Percentiles rank a stretch among this genome's conserved stretches.
phyloP scores from a whole-genome alignment of 2,888 invertebrate genomes.

The Plemyria rubiginata region DNA sequence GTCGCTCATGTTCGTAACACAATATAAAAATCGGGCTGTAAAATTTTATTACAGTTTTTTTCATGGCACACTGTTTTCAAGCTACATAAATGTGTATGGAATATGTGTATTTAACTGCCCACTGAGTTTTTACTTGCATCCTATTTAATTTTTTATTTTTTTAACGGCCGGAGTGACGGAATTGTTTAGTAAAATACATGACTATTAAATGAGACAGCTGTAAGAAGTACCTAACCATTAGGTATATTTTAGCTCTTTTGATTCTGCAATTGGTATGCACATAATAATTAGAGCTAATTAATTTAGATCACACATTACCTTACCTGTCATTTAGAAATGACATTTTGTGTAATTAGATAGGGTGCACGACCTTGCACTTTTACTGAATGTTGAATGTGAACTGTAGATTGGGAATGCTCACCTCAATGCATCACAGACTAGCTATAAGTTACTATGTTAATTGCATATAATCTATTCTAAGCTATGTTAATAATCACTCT shows the following conservation, averaged over 20 bases:
- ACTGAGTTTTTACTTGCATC: too few species aligned
- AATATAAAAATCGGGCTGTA: too few species aligned
- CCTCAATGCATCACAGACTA: conserved; percentile 24
- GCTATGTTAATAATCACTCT: conserved; percentile 3
- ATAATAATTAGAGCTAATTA: conserved; percentile 5
- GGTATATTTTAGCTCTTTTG: not conserved
- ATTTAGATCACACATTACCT: conserved; percentile 24
- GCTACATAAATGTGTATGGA: too few species aligned
- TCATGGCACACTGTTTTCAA: too few species aligned
- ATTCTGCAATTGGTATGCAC: conserved; percentile 8
- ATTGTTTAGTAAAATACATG: too few species aligned
- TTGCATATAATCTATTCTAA: conserved; percentile 3
- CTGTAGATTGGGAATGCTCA: conserved; percentile 73
- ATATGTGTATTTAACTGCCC: too few species aligned
- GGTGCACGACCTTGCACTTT: conserved; percentile 51
- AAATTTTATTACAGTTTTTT: too few species aligned
- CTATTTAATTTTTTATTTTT: too few species aligned
- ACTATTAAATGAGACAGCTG: too few species aligned
- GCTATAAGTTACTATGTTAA: conserved; percentile 5
- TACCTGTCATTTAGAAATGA: conserved; percentile 27
- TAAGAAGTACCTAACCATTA: conserved; percentile 1
- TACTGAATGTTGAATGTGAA: conserved; percentile 76
- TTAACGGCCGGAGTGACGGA: too few species aligned
- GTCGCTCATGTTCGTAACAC: too few species aligned
- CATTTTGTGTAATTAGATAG: conserved; percentile 49